Evolutionary conservation across 2,888 invertebrate genomes (phyloP).

Genomic region (Agelastica alni): DNA sequence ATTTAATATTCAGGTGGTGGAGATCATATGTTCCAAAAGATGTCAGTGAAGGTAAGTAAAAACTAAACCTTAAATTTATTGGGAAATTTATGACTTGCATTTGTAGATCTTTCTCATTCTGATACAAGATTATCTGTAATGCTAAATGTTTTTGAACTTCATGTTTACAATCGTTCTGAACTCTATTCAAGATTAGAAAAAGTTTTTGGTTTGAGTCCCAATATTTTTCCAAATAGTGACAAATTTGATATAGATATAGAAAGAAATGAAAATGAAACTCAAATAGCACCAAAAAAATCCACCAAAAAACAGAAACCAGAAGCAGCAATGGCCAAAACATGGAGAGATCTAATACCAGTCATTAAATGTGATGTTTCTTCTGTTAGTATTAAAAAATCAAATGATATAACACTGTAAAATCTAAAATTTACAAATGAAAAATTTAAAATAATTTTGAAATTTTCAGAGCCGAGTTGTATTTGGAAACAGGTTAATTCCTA

Average conservation of each 20-base stretch:
- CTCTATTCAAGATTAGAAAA: constrained; percentile 86
- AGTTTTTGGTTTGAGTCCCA: constrained; percentile 81
- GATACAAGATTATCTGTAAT: constrained; percentile 89
- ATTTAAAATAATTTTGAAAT: too few species aligned
- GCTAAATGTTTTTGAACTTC: constrained; percentile 92
- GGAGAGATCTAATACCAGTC: constrained; percentile 95
- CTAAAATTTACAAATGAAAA: too few species aligned
- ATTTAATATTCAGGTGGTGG: constrained; percentile 98
- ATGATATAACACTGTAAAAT: too few species aligned
- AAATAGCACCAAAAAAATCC: constrained; percentile 37
- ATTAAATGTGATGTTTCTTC: constrained; percentile 93
- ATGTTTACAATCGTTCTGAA: constrained; percentile 91
- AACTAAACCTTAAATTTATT: too few species aligned
- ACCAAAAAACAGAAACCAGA: constrained; percentile 65
- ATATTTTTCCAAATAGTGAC: constrained; percentile 67
- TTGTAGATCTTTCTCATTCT: constrained; percentile 87
- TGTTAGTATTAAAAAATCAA: constrained; percentile 62
- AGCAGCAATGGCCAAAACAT: constrained; percentile 84
- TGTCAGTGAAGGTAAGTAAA: constrained; percentile 85
- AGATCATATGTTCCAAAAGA: constrained; percentile 92
- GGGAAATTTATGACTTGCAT: too few species aligned
- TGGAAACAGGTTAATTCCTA: constrained; percentile 93
- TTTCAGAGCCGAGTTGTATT: constrained; percentile 86
- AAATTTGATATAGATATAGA: constrained; percentile 43
- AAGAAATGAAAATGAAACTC: constrained; percentile 40